These are phyloP conservation scores for Pygathrix nemaeus DNA, from an alignment of 2,113 vertebrate species.

Conservation along the genomic window DNA sequence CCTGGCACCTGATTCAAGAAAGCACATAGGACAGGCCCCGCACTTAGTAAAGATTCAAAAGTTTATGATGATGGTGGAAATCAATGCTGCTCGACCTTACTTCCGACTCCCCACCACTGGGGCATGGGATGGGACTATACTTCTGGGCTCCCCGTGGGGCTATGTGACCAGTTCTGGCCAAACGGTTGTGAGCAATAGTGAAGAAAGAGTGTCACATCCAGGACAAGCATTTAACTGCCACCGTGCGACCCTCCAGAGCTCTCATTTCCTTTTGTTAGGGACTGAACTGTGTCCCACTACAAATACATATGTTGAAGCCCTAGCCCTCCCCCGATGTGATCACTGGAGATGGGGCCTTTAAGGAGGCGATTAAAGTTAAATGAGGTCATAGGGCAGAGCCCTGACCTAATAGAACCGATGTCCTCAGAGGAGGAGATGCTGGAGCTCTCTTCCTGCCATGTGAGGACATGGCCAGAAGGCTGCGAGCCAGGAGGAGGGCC, in stretches of 20 bases:
- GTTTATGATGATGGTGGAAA: background rate
- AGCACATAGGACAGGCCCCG: accelerated
- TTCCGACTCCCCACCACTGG: background rate
- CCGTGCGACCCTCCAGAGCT: background rate
- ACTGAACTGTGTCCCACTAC: background rate
- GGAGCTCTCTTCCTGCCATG: background rate
- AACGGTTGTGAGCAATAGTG: background rate
- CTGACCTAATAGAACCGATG: background rate
- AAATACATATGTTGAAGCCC: background rate
- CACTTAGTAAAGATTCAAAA: background rate
- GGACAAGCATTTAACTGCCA: background rate
- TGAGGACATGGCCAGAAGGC: background rate
- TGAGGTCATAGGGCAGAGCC: background rate
- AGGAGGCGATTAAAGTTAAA: background rate
- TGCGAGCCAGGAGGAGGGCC: background rate
- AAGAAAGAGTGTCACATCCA: background rate
- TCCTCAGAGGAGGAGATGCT: background rate
- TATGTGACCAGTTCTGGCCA: background rate
- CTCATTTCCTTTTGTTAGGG: background rate
- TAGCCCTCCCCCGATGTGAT: accelerated
- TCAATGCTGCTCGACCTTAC: too few species aligned
- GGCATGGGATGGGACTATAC: accelerated
- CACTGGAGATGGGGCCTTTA: background rate
- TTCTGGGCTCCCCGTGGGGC: background rate
- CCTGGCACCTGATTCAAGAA: too few species aligned